Evolutionary conservation across 2,888 invertebrate species (phyloP).

Genomic region (Labia minor): DNA sequence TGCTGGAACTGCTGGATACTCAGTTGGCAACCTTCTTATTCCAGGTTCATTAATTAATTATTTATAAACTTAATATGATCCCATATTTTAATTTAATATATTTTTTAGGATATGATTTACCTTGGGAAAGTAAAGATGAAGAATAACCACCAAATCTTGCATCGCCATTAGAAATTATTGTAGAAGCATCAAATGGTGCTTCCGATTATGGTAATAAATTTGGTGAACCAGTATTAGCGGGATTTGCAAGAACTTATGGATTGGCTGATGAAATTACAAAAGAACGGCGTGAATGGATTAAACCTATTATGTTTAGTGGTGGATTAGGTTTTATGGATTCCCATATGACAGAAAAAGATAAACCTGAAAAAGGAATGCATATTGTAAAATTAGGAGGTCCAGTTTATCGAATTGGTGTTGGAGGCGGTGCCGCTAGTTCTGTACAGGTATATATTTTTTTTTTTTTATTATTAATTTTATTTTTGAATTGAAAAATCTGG

Average conservation of each 20-base stretch:
- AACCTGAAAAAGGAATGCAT: constrained; percentile 69
- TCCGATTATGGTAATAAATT: constrained; percentile 99
- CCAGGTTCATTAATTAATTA: no score
- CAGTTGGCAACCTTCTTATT: constrained; percentile 83
- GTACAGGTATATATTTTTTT: constrained; percentile 48
- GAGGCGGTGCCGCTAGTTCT: constrained; percentile 96
- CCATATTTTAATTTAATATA: no score
- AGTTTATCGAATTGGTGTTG: constrained; percentile 94
- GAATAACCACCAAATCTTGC: constrained; percentile 85
- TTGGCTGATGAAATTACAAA: constrained; percentile 48
- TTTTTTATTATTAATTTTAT: not conserved
- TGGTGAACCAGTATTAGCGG: constrained; percentile 87
- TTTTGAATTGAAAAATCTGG: not conserved
- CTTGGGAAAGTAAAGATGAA: constrained; percentile 70
- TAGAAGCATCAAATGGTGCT: constrained; percentile 95
- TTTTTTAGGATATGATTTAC: constrained; percentile 64
- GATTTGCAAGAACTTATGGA: constrained; percentile 88
- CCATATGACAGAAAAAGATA: constrained; percentile 63
- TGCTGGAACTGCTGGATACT: constrained; percentile 93
- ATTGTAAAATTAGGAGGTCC: constrained; percentile 91
- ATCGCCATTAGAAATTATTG: constrained; percentile 72
- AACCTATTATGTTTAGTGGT: constrained; percentile 98
- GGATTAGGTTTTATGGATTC: constrained; percentile 87
- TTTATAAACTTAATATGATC: no score
- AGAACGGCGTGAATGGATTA: constrained; percentile 82